Evolutionary conservation across 2,113 vertebrate species (phyloP), one percentile per base, ranked within the genome.

Genomic region (Channa maculata): DNA sequence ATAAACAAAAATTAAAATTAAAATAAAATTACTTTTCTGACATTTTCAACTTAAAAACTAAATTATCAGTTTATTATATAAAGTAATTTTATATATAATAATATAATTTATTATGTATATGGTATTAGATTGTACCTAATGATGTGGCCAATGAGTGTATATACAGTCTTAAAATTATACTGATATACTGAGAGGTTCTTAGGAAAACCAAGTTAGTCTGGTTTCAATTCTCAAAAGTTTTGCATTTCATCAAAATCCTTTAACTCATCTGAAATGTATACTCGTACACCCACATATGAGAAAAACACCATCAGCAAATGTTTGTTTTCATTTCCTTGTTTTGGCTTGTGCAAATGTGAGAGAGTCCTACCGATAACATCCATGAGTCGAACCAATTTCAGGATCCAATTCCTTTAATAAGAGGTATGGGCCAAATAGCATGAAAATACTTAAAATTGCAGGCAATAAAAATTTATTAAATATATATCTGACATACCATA

Each of bases 381-480:
- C 92, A 99, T 94, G 39, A 99, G 95, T 84, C 97, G 96, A 51
- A 90, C 75, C 98, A 99, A 88, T 79, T 82, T 99, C 96, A 0
- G 95, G 95, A 66, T 96, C 99, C 51, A 94, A 94, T 1, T 96
- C 93, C 24, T 24, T 24, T 24, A 24, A 24, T 24, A 24, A 24
- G 1, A 24, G 24, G 24, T 24, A 24, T 24, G 24, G 24, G 24
- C 24, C 24, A 24, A 24, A 24, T 24, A 24, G 24, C 24, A 24
- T 24, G 1, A 3, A 97, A 92, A 6, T 99, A 97, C 3, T 95
- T 95, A 86, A 99, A 98, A 71, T 96, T 95, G 98, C 98, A 99
- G 8, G 98, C 93, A 24, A 24, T 24, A 24, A 24, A 24, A 24
- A 24, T 24, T 24, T 1, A 24, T 24, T 24, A 24, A 24, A 24